Percentiles rank a stretch among this genome's conserved stretches.
phyloP scores from a whole-genome alignment of 92 coral and sea anemone species.

The Phenganax marumi region DNA sequence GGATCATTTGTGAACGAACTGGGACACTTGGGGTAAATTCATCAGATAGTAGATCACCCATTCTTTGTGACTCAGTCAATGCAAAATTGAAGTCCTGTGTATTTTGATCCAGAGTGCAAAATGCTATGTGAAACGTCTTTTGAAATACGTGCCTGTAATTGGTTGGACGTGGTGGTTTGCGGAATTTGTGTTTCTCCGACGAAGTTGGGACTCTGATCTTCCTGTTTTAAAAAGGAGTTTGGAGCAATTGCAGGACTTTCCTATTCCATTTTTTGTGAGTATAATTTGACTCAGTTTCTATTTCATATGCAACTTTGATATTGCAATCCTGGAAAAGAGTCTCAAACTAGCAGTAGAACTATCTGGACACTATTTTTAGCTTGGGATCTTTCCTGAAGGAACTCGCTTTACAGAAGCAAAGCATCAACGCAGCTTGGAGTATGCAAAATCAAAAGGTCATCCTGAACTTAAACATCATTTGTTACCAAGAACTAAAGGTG shows the following conservation, averaged over 20 bases:
- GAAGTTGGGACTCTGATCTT: conserved; percentile 83
- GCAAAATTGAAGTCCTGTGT: not conserved
- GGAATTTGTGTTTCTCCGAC: conserved; percentile 75
- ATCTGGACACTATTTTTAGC: conserved; percentile 45
- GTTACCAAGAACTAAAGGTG: conserved; percentile 84
- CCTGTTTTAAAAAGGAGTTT: conserved; percentile 69
- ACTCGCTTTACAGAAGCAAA: conserved; percentile 91
- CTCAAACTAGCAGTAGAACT: not conserved
- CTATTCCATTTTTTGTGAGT: conserved; percentile 90
- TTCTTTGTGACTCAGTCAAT: not conserved
- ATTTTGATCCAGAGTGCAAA: conserved; percentile 67
- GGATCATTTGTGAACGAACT: conserved; percentile 77
- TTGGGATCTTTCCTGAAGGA: conserved; percentile 92
- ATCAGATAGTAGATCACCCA: not conserved
- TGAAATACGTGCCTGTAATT: conserved; percentile 80
- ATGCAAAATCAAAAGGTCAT: conserved; percentile 69
- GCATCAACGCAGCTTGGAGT: conserved; percentile 72
- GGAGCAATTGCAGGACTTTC: conserved; percentile 73
- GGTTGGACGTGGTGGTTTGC: conserved; percentile 91
- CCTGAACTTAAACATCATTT: conserved; percentile 84
- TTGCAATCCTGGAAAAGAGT: no score
- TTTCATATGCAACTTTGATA: no score
- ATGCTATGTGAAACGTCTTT: conserved; percentile 83
- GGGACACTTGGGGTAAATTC: conserved; percentile 75
- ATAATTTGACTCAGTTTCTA: not conserved